phyloP scores from a whole-genome alignment of 2,888 invertebrate genomes.

The Eristalis pertinax region DNA sequence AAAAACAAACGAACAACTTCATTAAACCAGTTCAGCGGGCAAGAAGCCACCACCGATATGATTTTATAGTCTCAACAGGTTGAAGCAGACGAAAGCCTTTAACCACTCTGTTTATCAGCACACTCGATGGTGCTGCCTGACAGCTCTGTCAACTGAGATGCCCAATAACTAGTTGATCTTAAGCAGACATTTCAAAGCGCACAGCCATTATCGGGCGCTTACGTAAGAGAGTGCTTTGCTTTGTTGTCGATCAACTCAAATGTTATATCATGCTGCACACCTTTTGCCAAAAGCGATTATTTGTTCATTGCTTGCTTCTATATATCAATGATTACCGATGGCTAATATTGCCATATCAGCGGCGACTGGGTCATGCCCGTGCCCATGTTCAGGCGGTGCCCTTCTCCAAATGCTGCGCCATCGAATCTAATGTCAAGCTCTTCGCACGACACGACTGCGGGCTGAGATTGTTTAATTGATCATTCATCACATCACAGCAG shows the following conservation, averaged over 20 bases:
- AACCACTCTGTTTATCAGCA: neutral
- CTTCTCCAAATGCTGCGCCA: constrained; percentile 6
- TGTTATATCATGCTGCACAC: constrained; percentile 11
- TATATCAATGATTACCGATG: constrained; percentile 26
- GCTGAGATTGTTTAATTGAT: constrained; percentile 6
- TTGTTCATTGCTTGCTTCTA: neutral
- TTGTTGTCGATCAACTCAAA: constrained; percentile 5
- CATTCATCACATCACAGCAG: neutral
- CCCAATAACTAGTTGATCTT: neutral
- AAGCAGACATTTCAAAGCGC: constrained; percentile 15
- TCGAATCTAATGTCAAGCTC: constrained; percentile 7
- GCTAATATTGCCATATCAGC: constrained; percentile 20
- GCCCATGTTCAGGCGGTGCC: constrained; percentile 7
- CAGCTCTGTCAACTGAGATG: neutral
- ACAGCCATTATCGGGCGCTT: constrained; percentile 5
- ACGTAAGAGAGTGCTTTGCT: neutral
- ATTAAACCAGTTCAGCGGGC: neutral
- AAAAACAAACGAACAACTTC: neutral
- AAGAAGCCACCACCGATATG: neutral
- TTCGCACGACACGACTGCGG: neutral
- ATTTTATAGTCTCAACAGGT: neutral
- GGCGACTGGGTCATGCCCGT: constrained; percentile 13
- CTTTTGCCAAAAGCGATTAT: constrained; percentile 20
- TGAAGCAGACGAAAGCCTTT: neutral
- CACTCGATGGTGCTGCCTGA: neutral